A percentile compares a stretch with the other conserved stretches of the same genome.
These are phyloP conservation scores for Mergus octosetaceus DNA, from an alignment of 2,797 vertebrate species.

Conservation along the genomic window DNA sequence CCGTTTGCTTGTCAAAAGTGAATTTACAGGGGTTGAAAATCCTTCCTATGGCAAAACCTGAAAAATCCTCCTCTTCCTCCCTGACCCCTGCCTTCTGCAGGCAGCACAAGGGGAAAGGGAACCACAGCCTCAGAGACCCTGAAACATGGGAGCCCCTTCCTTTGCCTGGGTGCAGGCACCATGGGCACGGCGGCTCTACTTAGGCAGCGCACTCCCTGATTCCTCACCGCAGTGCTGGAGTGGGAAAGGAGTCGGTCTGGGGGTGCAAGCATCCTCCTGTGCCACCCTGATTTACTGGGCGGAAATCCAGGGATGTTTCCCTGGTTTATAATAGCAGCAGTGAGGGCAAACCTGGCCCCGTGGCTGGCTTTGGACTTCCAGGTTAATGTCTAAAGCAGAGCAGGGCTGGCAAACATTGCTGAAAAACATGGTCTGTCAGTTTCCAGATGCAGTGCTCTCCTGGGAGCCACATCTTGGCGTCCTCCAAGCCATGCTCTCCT, in stretches of 20 bases:
- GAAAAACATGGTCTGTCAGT: not conserved
- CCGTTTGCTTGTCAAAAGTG: conserved; percentile 79
- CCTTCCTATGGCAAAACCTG: conserved; percentile 13
- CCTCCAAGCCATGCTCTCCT: not conserved
- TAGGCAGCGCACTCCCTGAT: accelerated
- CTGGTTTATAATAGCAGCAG: not conserved
- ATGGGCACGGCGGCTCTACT: not conserved
- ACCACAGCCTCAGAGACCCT: not conserved
- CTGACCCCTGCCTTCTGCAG: not conserved
- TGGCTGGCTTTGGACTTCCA: not conserved
- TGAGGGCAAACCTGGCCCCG: not conserved
- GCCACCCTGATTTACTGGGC: not conserved
- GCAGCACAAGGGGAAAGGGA: not conserved
- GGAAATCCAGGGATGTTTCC: not conserved
- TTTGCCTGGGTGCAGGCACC: not conserved
- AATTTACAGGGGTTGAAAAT: conserved; percentile 74
- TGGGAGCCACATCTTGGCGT: not conserved
- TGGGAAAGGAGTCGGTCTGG: accelerated
- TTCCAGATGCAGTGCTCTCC: too few relatives aligned
- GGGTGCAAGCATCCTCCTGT: not conserved
- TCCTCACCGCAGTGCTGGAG: not conserved
- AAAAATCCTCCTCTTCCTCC: not conserved
- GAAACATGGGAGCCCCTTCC: not conserved
- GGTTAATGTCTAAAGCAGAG: not conserved
- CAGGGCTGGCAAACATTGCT: not conserved